Conservation (phyloP, 2,797 vertebrate genomes). For the Crocodylus rhombifer region DNA sequence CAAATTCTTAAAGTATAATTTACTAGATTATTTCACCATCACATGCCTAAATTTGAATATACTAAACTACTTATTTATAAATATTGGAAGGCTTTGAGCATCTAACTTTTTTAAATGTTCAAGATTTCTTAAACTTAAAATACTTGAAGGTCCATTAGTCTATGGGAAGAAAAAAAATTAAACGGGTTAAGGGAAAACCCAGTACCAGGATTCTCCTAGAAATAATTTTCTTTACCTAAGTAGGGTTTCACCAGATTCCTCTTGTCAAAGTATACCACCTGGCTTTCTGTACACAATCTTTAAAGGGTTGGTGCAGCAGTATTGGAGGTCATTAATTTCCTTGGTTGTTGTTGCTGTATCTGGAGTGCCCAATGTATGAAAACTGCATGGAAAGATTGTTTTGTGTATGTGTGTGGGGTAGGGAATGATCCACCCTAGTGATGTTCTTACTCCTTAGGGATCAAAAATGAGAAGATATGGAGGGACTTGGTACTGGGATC, state of each 20-base stretch:
- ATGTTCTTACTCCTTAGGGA: background rate
- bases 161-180: background rate
- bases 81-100: background rate
- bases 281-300: background rate
- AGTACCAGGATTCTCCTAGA: background rate
- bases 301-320: background rate
- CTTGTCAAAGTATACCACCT: background rate
- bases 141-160: background rate
- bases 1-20: background rate
- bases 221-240: background rate
- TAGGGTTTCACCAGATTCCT: background rate
- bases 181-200: background rate
- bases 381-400: background rate
- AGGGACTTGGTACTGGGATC: background rate
- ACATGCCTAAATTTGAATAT: background rate
- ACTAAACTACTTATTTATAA: background rate
- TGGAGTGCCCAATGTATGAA: background rate
- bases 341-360: background rate
- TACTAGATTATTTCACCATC: background rate
- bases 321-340: background rate
- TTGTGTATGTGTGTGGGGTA: background rate
- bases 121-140: background rate
- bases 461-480: background rate
- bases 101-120: background rate
- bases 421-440: background rate